Evolutionary conservation across 2,113 vertebrate genomes (phyloP), one percentile per base, ranked within the genome.

Genomic region (Clinocottus analis): DNA sequence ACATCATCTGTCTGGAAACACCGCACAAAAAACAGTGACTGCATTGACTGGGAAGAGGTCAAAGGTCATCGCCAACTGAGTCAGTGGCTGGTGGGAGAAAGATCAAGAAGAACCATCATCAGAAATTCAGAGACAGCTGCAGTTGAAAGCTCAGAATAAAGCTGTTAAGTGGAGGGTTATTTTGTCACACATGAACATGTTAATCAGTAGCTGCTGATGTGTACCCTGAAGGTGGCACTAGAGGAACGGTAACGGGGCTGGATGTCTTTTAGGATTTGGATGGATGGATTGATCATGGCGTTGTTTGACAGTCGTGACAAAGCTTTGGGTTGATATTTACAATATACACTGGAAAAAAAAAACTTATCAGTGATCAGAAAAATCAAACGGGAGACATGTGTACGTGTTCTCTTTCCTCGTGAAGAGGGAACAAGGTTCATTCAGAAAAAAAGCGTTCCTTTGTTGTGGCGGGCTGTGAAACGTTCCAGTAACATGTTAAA

Each of bases 281-380:
- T n/a, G 4, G 59, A 61, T 7, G 27, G 76, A 43, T 2, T 17
- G 16, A 51, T 47, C 3, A 39, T 39, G 23, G 2, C 29, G 53
- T 75, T 85, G 73, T 65, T 75, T 63, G 19, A 83, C 35, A 80
- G 56, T 72, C 9, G 4, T 64, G 64, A 66, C 63, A 70, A 85
- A 25, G 14, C 19, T 51, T 72, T 41, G 7, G 33, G n/a, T 59
- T 51, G 11, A 76, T 83, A 80, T 81, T 83, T 75, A 83, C 83
- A 85, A 69, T 49, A 71, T 14, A 47, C 23, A 64, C 23, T 63
- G 60, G 72, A 56, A 83, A 77, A 56, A 83, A 77, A 72, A 33
- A 64, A 76, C 65, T 29, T 3, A 78, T 72, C 11, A 63, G 27
- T 65, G 58, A 31, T 65, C 43, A 64, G 53, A 21, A 29, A 82